phyloP scores from a whole-genome alignment of 2,888 invertebrate genomes.

The Acanthosepion esculentum region DNA sequence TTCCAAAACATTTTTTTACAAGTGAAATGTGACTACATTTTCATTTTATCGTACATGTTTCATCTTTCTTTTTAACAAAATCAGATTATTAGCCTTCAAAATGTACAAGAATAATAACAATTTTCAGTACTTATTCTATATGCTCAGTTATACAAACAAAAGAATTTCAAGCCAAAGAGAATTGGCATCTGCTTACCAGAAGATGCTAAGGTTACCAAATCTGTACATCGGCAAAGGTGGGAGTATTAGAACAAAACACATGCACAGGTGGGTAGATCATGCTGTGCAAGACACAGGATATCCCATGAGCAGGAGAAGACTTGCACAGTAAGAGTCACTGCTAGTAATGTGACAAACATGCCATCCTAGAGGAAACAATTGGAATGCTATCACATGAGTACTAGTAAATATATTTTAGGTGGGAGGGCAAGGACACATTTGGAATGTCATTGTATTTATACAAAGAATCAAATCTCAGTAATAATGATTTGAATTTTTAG shows the following conservation, averaged over 20 bases:
- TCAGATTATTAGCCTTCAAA: neutral
- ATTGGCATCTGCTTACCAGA: neutral
- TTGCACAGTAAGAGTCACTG: neutral
- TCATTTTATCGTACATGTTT: too few species aligned
- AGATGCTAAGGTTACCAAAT: neutral
- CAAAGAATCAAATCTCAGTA: neutral
- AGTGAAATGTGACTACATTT: too few species aligned
- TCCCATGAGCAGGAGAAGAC: neutral
- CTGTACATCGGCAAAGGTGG: neutral
- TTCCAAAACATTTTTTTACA: too few species aligned
- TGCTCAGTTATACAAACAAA: neutral
- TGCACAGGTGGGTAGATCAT: conserved; percentile 14
- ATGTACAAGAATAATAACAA: neutral
- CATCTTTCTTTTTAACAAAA: too few species aligned
- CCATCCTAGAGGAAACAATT: neutral
- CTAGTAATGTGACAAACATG: neutral
- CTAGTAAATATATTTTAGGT: neutral
- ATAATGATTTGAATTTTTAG: neutral
- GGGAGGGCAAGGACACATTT: neutral
- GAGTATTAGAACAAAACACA: neutral
- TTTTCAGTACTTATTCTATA: neutral
- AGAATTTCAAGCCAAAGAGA: neutral
- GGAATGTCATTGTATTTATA: neutral
- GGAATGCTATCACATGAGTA: conserved; percentile 11
- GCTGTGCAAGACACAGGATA: neutral